A percentile compares a stretch with the other conserved stretches of the same genome.
These are phyloP conservation scores for Trichogramma pretiosum DNA, from an alignment of 1,140 invertebrate species.

Conservation along the genomic window DNA sequence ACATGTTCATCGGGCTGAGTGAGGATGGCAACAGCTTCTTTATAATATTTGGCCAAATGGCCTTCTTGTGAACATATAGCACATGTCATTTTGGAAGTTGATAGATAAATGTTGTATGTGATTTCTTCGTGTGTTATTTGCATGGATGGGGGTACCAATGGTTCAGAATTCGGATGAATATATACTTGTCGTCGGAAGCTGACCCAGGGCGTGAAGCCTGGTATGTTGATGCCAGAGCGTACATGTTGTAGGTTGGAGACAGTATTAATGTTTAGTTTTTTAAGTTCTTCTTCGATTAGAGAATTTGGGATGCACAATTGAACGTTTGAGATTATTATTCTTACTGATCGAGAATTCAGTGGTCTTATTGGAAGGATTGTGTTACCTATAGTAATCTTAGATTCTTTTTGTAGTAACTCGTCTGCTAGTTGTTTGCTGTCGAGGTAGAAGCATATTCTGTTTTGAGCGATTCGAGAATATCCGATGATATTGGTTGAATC, in stretches of 20 bases:
- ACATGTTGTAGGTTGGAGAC: not conserved
- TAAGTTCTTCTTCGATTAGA: too few species aligned
- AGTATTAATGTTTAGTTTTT: not conserved
- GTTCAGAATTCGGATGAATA: not conserved
- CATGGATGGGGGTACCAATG: not conserved
- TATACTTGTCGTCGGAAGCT: not conserved
- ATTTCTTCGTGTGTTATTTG: not conserved
- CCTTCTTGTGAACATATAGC: not conserved
- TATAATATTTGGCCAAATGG: not conserved
- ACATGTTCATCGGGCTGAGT: not conserved
- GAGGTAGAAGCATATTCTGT: not conserved
- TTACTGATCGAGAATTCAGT: too few species aligned
- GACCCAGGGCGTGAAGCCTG: not conserved
- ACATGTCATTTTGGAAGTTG: not conserved
- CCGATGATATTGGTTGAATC: not conserved
- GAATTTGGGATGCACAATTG: too few species aligned
- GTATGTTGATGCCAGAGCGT: not conserved
- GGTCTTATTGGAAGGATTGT: too few species aligned
- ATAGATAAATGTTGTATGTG: not conserved
- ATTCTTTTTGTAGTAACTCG: too few species aligned
- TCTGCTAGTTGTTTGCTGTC: not conserved
- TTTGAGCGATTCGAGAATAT: not conserved
- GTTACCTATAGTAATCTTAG: too few species aligned
- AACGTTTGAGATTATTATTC: too few species aligned
- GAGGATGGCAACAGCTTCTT: not conserved